phyloP scores from a whole-genome alignment of 2,888 invertebrate species.

The Chymomyza procnemis region DNA sequence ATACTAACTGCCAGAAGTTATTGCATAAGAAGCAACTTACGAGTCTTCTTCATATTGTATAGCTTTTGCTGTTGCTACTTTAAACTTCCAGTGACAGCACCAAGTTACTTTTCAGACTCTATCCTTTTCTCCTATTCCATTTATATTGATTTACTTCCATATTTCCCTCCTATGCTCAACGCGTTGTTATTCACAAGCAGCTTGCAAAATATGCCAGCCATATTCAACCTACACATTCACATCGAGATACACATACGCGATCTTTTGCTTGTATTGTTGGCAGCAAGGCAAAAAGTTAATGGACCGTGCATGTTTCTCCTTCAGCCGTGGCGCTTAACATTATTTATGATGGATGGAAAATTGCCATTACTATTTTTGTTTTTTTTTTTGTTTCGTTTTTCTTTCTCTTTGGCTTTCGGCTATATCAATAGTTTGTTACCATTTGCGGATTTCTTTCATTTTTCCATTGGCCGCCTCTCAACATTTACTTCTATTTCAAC shows the following conservation, averaged over 20 bases:
- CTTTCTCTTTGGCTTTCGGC: conserved; percentile 14
- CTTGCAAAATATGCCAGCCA: conserved; percentile 48
- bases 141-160: background rate
- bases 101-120: no score
- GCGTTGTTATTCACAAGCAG: conserved; percentile 33
- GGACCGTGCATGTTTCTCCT: conserved; percentile 78
- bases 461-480: background rate
- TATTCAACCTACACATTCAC: conserved; percentile 9
- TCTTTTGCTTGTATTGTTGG: conserved; percentile 31
- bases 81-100: no score
- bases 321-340: conserved; percentile 78
- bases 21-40: no score
- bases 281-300: conserved; percentile 73
- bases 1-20: no score
- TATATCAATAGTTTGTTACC: background rate
- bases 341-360: conserved; percentile 77
- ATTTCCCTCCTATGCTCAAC: conserved; percentile 5
- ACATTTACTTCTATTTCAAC: background rate
- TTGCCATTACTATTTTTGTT: conserved; percentile 57
- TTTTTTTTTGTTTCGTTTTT: conserved; percentile 27
- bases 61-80: no score
- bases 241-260: background rate
- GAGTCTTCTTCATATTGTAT: no score
- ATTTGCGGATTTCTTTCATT: background rate
- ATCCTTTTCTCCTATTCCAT: no score